Evolutionary conservation across 2,888 invertebrate genomes (phyloP).

Genomic region (Drosophila fungiperda): DNA sequence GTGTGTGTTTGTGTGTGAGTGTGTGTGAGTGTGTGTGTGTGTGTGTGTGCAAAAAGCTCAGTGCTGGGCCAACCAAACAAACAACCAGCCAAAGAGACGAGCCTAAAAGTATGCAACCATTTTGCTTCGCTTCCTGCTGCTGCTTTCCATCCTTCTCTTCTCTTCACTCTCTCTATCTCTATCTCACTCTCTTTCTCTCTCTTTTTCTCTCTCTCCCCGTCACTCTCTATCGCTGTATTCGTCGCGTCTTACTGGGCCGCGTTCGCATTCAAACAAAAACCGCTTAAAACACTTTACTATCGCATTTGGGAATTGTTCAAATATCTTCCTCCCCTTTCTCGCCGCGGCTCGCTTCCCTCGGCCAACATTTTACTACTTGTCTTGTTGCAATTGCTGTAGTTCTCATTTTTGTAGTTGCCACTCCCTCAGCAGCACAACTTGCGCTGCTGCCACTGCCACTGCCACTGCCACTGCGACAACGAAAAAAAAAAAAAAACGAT

Average conservation of each 20-base stretch:
- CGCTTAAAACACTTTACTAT: slow-evolving; percentile 82
- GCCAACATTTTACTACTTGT: neutral
- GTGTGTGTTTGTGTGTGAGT: slow-evolving; percentile 1
- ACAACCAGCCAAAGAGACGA: slow-evolving; percentile 35
- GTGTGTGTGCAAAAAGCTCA: slow-evolving; percentile 50
- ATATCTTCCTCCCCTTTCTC: slow-evolving; percentile 61
- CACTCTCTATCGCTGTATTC: neutral
- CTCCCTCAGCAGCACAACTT: slow-evolving; percentile 15
- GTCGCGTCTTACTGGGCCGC: slow-evolving; percentile 19
- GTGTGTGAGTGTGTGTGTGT: slow-evolving; percentile 31
- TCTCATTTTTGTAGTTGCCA: slow-evolving; percentile 35
- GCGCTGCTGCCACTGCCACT: slow-evolving; percentile 20
- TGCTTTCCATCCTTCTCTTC: neutral
- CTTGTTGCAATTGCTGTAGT: slow-evolving; percentile 41
- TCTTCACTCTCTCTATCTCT: neutral
- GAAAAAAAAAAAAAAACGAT: slow-evolving; percentile 64
- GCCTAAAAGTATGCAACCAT: slow-evolving; percentile 75
- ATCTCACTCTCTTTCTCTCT: too few species aligned
- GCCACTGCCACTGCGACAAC: slow-evolving; percentile 49
- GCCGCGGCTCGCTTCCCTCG: slow-evolving; percentile 6
- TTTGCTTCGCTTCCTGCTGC: slow-evolving; percentile 43
- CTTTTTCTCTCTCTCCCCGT: neutral
- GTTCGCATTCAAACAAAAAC: slow-evolving; percentile 75
- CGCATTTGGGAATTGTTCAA: slow-evolving; percentile 81
- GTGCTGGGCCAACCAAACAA: slow-evolving; percentile 47